Conservation (phyloP, 2,113 vertebrate genomes). For the Numida meleagris region DNA sequence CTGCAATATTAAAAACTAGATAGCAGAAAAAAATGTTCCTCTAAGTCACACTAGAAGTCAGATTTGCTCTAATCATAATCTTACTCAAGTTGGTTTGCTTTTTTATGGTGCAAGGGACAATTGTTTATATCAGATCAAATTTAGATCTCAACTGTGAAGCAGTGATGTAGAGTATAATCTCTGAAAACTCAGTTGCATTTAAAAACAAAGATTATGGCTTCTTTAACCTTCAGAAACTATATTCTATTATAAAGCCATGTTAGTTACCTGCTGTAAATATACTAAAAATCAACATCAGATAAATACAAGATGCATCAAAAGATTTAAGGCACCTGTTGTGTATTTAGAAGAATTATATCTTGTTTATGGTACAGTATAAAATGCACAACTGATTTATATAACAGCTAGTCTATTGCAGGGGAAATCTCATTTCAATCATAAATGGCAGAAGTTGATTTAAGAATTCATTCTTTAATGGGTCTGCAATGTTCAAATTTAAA, state of each 20-base stretch:
- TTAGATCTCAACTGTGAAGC: conserved; percentile 6
- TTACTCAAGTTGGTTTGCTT: conserved; percentile 1
- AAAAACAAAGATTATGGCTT: conserved; percentile 16
- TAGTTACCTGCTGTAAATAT: conserved; percentile 71
- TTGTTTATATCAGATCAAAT: conserved; percentile 62
- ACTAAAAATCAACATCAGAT: conserved; percentile 74
- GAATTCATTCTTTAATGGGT: conserved; percentile 96
- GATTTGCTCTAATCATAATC: conserved; percentile 30
- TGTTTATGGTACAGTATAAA: conserved; percentile 92
- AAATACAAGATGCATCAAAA: conserved; percentile 84
- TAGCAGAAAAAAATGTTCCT: conserved; percentile 27
- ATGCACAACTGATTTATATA: conserved; percentile 91
- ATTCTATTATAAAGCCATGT: conserved; percentile 36
- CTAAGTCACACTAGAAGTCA: conserved; percentile 42
- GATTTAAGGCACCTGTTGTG: conserved; percentile 86
- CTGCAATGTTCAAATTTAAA: conserved; percentile 97
- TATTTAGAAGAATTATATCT: conserved; percentile 89
- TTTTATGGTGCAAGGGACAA: conserved; percentile 21
- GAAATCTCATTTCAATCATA: conserved; percentile 99
- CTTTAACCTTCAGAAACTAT: conserved; percentile 71
- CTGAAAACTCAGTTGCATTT: conserved; percentile 57
- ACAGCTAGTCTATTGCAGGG: conserved; percentile 80
- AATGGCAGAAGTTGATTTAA: conserved; percentile 98
- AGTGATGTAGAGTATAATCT: conserved; percentile 29
- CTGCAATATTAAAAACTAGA: conserved; percentile 28